phyloP scores from a whole-genome alignment of 2,113 vertebrate species.

The Heliornis fulica region DNA sequence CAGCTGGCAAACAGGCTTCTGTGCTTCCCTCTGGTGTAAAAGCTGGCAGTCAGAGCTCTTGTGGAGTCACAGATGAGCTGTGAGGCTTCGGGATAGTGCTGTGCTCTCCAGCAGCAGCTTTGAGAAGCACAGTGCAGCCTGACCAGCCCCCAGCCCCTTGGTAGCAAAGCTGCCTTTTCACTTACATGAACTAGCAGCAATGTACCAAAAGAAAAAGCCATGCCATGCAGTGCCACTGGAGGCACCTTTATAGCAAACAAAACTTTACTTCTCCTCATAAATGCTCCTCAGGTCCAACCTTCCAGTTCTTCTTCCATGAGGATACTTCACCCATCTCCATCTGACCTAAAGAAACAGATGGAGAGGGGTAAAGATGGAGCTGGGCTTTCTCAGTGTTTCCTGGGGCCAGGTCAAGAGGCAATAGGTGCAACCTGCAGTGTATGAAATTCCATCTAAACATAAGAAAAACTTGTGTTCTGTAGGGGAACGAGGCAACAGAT shows the following conservation, averaged over 20 bases:
- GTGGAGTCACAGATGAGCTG: background rate
- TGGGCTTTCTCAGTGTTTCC: background rate
- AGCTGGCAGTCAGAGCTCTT: background rate
- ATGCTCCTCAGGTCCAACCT: background rate
- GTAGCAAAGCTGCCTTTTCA: background rate
- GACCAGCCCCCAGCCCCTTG: background rate
- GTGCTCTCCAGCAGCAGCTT: background rate
- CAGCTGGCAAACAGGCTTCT: background rate
- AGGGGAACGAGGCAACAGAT: background rate
- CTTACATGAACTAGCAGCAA: fast-evolving
- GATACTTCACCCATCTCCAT: fast-evolving
- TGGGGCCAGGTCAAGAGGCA: background rate
- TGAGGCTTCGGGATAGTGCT: background rate
- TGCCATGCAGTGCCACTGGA: background rate
- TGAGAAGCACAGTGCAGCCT: background rate
- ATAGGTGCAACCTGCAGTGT: background rate
- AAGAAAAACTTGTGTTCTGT: background rate
- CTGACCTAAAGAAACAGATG: background rate
- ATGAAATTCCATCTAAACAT: background rate
- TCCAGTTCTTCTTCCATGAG: background rate
- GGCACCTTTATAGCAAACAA: background rate
- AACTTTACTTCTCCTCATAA: background rate
- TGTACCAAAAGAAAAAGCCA: background rate
- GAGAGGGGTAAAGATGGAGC: background rate
- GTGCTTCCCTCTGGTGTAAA: background rate